Percentiles rank a stretch among this genome's conserved stretches.
Evolutionary conservation across 2,113 vertebrate species (phyloP).

Genomic region (Edolisoma coerulescens): DNA sequence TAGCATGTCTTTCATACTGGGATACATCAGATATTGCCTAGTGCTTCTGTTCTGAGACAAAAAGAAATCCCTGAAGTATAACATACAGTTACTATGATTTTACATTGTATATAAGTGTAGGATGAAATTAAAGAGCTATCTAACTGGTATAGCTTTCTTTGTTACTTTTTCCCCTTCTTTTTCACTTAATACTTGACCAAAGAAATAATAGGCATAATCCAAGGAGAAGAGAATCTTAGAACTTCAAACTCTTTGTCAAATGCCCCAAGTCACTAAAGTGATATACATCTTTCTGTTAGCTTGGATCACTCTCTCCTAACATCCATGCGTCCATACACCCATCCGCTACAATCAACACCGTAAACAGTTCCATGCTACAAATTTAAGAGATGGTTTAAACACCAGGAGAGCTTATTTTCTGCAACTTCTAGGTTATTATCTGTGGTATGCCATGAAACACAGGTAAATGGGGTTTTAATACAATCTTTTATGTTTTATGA

Average conservation of each 20-base stretch:
- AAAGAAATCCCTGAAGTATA: background rate
- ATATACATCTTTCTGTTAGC: background rate
- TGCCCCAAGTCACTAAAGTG: background rate
- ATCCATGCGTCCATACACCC: background rate
- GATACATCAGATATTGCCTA: background rate
- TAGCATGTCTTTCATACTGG: background rate
- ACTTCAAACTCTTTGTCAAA: background rate
- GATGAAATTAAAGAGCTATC: background rate
- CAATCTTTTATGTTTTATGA: background rate
- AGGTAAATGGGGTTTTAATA: background rate
- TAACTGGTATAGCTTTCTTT: background rate
- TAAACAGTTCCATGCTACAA: background rate
- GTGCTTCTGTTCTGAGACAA: background rate
- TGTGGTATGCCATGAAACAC: background rate
- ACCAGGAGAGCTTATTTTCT: background rate
- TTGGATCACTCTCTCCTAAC: background rate
- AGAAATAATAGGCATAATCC: background rate
- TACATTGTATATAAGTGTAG: background rate
- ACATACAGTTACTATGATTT: background rate
- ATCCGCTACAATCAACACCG: background rate
- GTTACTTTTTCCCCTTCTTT: background rate
- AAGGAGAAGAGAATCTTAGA: background rate
- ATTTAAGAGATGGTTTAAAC: background rate
- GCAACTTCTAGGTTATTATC: background rate
- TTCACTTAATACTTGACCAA: background rate